Base-by-base conservation (phyloP, 2,797 vertebrate species). In the Lindbergichthys nudifrons region DNA sequence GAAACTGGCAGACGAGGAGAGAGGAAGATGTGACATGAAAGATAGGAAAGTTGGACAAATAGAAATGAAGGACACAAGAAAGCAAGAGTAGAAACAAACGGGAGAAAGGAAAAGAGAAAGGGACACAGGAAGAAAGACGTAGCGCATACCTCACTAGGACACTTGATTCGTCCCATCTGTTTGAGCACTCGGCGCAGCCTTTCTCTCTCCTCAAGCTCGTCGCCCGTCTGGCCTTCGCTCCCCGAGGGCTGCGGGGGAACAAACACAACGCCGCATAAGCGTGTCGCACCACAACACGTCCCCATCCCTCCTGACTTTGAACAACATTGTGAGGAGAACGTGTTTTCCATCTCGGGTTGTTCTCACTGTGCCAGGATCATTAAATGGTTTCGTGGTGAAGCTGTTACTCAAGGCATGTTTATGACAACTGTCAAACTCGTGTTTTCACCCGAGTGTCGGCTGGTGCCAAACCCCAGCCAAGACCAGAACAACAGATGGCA, bases 121-220 rank as follows among this genome's bases (percentile, higher is more conserved):
- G 52, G 67, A 81, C 53, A 43, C 26, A 3, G 65, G 59, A 62
- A 74, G 64, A 81, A 56, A 63, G 71, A 79, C 57, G 48, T 68
- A 79, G 67, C 45, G 66, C 88, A 86, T 96, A 99, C 98, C 97
- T 98, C 96, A 86, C 94, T 96, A 64, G 97, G 96, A 91, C 98
- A 99, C 90, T 97, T 98, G 87, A 99, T 96, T 92, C 96, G 94
- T 84, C 98, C 97, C 96, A 98, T 98, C 95, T 98, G 97, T 94
- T 99, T 99, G 82, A 98, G 96, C 79, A 98, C 94, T 85, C 96
- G 95, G 70, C 96, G 96, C 82, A 99, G 95, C 79, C 96, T 95
- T 81, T 98, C 98, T 78, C 97, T 94, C 86, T 97, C 96, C 82
- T 96, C 95, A 80, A 97, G 96, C 87, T 96, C 95, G n/a, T 96